Evolutionary conservation across 2,113 vertebrate species (phyloP).

Genomic region (Muntiacus reevesi): DNA sequence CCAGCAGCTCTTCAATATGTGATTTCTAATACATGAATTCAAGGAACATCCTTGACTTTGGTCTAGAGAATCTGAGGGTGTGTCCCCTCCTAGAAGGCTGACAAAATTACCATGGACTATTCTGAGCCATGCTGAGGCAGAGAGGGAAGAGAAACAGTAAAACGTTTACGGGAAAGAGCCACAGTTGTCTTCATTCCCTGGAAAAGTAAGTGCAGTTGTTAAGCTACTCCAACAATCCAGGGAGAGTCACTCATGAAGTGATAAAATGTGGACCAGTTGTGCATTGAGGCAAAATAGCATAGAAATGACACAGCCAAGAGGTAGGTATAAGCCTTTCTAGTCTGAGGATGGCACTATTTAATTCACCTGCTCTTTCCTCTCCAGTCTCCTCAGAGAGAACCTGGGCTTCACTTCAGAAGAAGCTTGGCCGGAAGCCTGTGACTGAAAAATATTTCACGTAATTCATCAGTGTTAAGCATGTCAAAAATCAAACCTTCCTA

Average conservation of each 20-base stretch:
- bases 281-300: neutral
- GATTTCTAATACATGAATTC: neutral
- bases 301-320: accelerated
- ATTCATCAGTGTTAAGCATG: conserved; percentile 69
- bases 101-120: neutral
- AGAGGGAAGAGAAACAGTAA: neutral
- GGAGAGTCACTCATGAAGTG: neutral
- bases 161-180: neutral
- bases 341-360: neutral
- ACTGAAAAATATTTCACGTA: conserved; percentile 71
- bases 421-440: conserved; percentile 45
- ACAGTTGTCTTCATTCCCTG: neutral
- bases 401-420: conserved; percentile 40
- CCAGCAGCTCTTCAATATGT: neutral
- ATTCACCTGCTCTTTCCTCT: conserved; percentile 29
- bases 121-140: neutral
- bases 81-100: neutral
- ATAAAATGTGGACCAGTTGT: neutral
- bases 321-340: neutral
- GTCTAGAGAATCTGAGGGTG: neutral
- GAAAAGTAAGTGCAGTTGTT: neutral
- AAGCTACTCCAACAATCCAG: neutral
- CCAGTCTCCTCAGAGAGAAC: conserved; percentile 13
- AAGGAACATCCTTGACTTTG: neutral
- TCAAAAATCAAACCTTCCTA: conserved; percentile 65